Base-by-base conservation (phyloP, 2,797 vertebrate genomes). In the Tympanoctomys barrerae region DNA sequence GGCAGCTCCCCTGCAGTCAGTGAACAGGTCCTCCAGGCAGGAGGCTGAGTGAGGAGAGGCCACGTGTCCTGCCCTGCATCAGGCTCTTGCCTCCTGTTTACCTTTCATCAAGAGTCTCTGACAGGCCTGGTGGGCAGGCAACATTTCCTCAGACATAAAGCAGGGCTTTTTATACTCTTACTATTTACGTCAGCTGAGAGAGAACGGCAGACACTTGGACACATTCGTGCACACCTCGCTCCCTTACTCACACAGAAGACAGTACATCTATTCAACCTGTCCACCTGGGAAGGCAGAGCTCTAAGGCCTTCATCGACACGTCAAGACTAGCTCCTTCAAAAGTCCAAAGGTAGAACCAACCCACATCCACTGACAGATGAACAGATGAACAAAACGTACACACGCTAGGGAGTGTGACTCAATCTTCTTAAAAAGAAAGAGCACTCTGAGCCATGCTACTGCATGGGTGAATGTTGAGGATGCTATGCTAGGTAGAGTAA, bases 61-160 rank as follows among this genome's bases (percentile, higher is more conserved):
- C 75, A n/a, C 1, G 14, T 24, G 57, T 39, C 57, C 77, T 24
- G 73, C 73, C n/a, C 62, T 62, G n/a, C 4, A 9, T 79, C 70
- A 66, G 46, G 59, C 54, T 57, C 89, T 31, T 1, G 0, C 64
- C 95, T 81, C 75, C 71, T 94, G 82, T 86, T 95, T 66, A 94
- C 90, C 61, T 66, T 94, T 78, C 59, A 57, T 78, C 86, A 94
- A 49, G 92, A 92, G 75, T 31, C 79, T 77, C 12, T 71, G 70
- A 89, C 92, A 79, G 87, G 95, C 80, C 36, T 24, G 42, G 70
- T 39, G 57, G 94, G 64, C 61, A 87, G 64, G 66, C 78, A 90
- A 78, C 4, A n/a, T 77, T 87, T 78, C 70, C 89, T 70, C 42
- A 59, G 94, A 85, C n/a, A 68, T 14, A 57, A 94, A 95, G 61